Evolutionary conservation across 2,113 vertebrate genomes (phyloP).

Genomic region (Acanthisitta chloris): DNA sequence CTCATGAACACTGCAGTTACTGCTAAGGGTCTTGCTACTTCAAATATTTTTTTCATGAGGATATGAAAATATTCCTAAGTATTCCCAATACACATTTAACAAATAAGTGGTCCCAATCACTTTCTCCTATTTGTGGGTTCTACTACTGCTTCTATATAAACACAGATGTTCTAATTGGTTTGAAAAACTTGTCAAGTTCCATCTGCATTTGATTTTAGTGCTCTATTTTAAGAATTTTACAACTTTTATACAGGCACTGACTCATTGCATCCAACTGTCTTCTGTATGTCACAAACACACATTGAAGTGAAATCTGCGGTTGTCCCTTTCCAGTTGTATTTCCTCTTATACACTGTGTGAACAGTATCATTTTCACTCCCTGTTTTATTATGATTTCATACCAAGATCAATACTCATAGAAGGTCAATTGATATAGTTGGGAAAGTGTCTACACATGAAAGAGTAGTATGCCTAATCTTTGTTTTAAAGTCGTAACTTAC

Average conservation of each 20-base stretch:
- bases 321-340: rapidly evolving
- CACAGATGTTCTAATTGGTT: background rate
- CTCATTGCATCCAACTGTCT: background rate
- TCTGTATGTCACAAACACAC: background rate
- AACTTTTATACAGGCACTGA: background rate
- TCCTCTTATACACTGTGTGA: background rate
- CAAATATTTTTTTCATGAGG: background rate
- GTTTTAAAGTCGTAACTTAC: background rate
- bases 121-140: background rate
- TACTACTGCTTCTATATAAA: background rate
- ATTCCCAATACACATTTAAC: rapidly evolving
- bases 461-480: background rate
- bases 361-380: background rate
- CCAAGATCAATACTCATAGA: background rate
- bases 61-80: background rate
- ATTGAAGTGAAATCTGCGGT: background rate
- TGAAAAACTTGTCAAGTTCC: background rate
- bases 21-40: background rate
- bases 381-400: background rate
- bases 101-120: background rate
- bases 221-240: background rate
- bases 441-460: background rate
- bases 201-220: background rate
- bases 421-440: background rate
- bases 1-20: too few relatives aligned